Evolutionary conservation across 2,113 vertebrate genomes (phyloP).

Genomic region (Acrocephalus arundinaceus): DNA sequence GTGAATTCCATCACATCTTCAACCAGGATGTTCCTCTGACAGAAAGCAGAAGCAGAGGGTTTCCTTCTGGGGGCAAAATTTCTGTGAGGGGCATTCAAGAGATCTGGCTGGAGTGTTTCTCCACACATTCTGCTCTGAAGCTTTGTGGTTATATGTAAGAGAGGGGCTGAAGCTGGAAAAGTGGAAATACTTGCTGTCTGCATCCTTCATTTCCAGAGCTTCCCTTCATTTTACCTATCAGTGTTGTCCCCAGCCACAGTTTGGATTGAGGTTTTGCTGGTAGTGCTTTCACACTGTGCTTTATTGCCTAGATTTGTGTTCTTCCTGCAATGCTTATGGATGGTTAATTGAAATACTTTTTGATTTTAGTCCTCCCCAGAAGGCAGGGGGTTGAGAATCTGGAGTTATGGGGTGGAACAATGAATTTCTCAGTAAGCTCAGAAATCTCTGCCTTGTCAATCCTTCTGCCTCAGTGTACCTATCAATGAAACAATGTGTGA

Average conservation of each 20-base stretch:
- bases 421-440: not conserved
- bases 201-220: not conserved
- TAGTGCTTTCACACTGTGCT: not conserved
- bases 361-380: not conserved
- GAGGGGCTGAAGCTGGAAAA: not conserved
- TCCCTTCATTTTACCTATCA: not conserved
- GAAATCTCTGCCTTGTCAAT: not conserved
- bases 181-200: not conserved
- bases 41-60: not conserved
- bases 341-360: not conserved
- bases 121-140: not conserved
- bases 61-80: not conserved
- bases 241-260: not conserved
- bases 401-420: not conserved
- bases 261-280: not conserved
- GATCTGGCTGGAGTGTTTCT: not conserved
- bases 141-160: not conserved
- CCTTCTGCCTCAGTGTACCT: not conserved
- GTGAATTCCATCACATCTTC: not conserved
- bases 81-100: not conserved
- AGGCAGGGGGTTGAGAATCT: not conserved
- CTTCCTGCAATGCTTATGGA: not conserved
- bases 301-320: not conserved
- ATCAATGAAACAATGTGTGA: not conserved
- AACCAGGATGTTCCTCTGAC: not conserved